Conservation (phyloP, 2,113 vertebrate genomes). For the Dolichotis patagonum region DNA sequence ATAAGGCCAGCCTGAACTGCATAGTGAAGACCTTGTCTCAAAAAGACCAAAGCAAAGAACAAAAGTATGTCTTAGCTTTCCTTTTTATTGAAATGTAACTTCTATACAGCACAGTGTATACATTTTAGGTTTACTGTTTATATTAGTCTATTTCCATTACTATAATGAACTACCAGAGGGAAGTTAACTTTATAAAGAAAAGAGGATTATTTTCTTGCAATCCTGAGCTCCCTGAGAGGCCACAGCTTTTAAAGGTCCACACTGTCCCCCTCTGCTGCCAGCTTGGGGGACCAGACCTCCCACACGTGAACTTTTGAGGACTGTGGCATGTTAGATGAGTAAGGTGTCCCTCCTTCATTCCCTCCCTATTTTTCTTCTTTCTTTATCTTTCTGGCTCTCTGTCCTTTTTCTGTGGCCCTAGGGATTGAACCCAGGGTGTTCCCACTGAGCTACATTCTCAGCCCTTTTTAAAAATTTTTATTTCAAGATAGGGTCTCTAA, state of each 20-base stretch:
- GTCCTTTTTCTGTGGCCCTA: not conserved
- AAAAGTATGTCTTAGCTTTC: not conserved
- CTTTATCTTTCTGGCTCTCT: not conserved
- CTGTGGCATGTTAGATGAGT: not conserved
- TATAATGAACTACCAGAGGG: not conserved
- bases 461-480: not conserved
- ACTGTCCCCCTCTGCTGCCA: not conserved
- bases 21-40: no score
- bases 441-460: not conserved
- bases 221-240: not conserved
- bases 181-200: not conserved
- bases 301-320: not conserved
- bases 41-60: no score
- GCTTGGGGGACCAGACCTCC: not conserved
- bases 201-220: not conserved
- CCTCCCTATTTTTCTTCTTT: not conserved
- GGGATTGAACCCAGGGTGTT: not conserved
- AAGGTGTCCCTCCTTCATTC: not conserved
- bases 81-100: not conserved
- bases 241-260: not conserved
- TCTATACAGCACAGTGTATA: not conserved
- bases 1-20: no score
- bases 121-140: not conserved
- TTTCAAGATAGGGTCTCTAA: not conserved
- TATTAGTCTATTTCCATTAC: not conserved